These are phyloP conservation scores for Scaptomyza pallida DNA, from an alignment of 1,140 invertebrate species.

Conservation along the genomic window DNA sequence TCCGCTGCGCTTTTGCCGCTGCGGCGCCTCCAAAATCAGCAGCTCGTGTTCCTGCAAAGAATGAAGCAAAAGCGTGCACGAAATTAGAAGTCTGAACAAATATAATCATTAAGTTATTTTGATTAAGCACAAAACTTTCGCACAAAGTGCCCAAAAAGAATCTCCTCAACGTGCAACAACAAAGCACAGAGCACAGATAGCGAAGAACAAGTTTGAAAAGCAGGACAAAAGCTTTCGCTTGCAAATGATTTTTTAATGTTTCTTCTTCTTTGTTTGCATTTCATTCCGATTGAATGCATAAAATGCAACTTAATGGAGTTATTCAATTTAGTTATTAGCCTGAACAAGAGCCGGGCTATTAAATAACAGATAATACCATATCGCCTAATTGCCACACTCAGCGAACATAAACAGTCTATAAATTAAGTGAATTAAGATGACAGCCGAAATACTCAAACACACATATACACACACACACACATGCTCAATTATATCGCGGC, in stretches of 20 bases:
- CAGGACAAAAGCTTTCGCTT: neutral
- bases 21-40: constrained; percentile 57
- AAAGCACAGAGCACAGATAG: neutral
- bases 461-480: constrained; percentile 14
- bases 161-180: constrained; percentile 1
- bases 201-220: neutral
- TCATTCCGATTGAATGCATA: neutral
- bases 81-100: constrained; percentile 59
- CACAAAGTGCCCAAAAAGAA: constrained; percentile 48
- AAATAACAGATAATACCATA: neutral
- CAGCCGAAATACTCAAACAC: constrained; percentile 29
- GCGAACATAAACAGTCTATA: constrained; percentile 29
- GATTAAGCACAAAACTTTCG: constrained; percentile 70
- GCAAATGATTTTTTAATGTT: constrained; percentile 43
- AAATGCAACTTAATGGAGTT: constrained; percentile 7
- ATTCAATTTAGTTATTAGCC: constrained; percentile 11
- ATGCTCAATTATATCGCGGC: constrained; percentile 22
- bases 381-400: neutral
- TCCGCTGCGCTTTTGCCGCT: constrained; percentile 55
- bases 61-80: constrained; percentile 15
- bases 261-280: neutral
- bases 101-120: constrained; percentile 82
- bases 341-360: too few relatives aligned
- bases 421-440: constrained; percentile 42
- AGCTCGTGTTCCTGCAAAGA: constrained; percentile 62